phyloP scores from a whole-genome alignment of 2,113 vertebrate species.

The Atrichornis clamosus region DNA sequence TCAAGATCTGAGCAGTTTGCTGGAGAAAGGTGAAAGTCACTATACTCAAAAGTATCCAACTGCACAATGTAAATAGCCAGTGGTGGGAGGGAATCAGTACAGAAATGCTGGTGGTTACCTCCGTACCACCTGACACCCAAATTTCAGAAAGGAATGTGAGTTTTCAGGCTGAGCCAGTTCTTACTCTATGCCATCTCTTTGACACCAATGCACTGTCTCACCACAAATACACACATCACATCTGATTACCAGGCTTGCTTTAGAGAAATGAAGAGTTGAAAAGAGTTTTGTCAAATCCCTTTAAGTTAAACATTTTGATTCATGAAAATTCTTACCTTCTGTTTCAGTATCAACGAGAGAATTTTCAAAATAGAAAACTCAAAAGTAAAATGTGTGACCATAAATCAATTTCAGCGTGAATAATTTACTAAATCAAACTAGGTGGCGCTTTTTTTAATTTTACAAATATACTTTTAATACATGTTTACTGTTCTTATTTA shows the following conservation, averaged over 20 bases:
- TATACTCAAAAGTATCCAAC: background rate
- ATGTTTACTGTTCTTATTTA: background rate
- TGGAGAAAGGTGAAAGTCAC: background rate
- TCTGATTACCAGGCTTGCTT: background rate
- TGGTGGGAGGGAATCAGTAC: background rate
- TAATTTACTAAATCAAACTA: background rate
- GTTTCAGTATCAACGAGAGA: background rate
- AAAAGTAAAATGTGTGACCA: background rate
- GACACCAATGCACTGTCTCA: background rate
- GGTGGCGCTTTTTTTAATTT: background rate
- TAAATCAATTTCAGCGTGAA: background rate
- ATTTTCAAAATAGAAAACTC: background rate
- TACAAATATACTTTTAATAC: background rate
- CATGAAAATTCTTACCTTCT: background rate
- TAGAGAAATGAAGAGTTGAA: background rate
- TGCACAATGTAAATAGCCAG: background rate
- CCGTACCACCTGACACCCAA: background rate
- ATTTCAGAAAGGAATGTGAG: slow-evolving; percentile 39
- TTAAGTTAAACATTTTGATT: background rate
- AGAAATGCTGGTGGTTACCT: background rate
- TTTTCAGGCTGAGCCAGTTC: slow-evolving; percentile 30
- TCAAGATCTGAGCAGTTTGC: background rate
- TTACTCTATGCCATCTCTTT: background rate
- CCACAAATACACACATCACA: background rate
- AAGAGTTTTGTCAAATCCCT: background rate